A percentile compares a stretch with the other conserved stretches of the same genome.
phyloP scores from a whole-genome alignment of 2,113 vertebrate genomes.

The Phalacrocorax brasilianus region DNA sequence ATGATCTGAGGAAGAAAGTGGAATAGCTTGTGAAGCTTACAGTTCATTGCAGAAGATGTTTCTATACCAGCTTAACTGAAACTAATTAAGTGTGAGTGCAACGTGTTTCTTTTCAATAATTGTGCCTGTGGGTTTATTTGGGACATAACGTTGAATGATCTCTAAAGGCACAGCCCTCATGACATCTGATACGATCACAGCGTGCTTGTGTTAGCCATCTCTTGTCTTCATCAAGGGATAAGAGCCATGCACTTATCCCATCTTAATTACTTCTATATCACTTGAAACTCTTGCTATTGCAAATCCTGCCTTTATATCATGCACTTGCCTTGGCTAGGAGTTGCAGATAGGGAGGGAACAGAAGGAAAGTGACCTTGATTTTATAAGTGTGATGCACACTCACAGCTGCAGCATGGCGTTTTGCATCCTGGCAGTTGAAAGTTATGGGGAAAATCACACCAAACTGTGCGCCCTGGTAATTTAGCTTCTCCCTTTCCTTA shows the following conservation, averaged over 20 bases:
- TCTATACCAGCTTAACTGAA: background rate
- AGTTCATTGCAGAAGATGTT: background rate
- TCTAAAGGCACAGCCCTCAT: background rate
- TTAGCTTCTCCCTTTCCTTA: background rate
- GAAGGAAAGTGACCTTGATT: background rate
- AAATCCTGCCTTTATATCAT: background rate
- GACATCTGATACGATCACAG: background rate
- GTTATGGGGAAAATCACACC: background rate
- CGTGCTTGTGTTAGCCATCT: background rate
- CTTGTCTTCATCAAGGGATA: background rate
- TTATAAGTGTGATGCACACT: background rate
- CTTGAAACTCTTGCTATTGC: background rate
- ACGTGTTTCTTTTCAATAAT: slow-evolving; percentile 14
- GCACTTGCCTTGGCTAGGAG: background rate
- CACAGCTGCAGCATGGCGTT: background rate
- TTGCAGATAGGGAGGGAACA: background rate
- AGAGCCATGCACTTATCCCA: background rate
- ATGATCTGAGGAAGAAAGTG: background rate
- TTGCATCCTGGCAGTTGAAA: background rate
- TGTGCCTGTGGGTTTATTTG: background rate
- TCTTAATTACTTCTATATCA: background rate
- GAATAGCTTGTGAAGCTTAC: background rate
- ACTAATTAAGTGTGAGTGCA: slow-evolving; percentile 8
- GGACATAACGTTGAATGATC: background rate
- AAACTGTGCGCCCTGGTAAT: too few species aligned